Conservation (phyloP, 2,113 vertebrate genomes). For the Hyaena hyaena region DNA sequence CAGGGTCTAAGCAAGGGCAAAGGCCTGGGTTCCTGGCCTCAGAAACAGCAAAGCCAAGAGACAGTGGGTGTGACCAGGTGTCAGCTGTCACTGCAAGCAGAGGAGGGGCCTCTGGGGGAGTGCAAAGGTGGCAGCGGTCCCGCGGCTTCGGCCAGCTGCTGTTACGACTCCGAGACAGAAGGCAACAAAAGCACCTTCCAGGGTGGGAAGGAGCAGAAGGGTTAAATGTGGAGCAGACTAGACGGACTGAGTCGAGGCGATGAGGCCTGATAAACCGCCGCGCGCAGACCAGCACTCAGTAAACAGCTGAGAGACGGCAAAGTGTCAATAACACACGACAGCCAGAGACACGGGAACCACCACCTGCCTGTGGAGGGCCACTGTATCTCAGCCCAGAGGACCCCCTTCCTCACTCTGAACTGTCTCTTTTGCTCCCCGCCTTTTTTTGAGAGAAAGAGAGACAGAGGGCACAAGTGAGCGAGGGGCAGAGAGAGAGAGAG, state of each 20-base stretch:
- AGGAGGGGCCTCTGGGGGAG: neutral
- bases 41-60: too few species aligned
- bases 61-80: neutral
- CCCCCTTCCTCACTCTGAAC: neutral
- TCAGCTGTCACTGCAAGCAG: neutral
- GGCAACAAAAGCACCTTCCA: neutral
- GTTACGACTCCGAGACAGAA: neutral
- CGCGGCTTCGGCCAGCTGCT: neutral
- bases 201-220: neutral
- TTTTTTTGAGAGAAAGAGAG: too few species aligned
- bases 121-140: neutral
- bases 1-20: neutral
- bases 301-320: neutral
- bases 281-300: neutral
- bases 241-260: neutral
- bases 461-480: too few species aligned
- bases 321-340: accelerated
- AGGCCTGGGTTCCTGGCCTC: neutral
- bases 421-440: neutral
- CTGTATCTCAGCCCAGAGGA: neutral
- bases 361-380: neutral
- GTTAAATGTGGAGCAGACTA: neutral
- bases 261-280: neutral
- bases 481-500: too few species aligned
- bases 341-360: neutral